Conservation (phyloP, 2,888 invertebrate genomes). For the Rotaria sp. region DNA sequence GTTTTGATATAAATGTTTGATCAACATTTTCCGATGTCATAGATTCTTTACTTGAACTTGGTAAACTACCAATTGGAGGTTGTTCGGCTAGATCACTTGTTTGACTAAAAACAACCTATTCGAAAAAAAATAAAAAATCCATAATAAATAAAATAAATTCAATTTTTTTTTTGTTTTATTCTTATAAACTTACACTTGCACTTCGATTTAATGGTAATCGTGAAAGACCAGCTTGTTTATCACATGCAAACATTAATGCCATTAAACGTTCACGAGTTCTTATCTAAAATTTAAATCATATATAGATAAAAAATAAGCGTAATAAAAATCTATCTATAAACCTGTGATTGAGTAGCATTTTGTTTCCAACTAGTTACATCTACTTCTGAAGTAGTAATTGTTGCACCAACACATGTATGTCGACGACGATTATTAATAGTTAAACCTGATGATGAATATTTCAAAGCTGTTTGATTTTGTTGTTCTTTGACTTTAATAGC, state of each 20-base stretch:
- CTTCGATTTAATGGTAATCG: slow-evolving; percentile 15
- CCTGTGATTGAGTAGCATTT: slow-evolving; percentile 27
- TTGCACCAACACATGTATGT: not conserved
- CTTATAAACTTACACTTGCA: not conserved
- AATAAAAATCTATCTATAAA: not conserved
- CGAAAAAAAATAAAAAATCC: not conserved
- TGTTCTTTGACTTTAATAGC: not conserved
- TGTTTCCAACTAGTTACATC: not conserved
- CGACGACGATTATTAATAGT: not conserved
- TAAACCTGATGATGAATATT: not conserved
- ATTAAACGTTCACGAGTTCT: not conserved
- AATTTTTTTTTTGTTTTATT: not conserved
- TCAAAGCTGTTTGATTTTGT: not conserved
- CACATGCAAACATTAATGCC: not conserved
- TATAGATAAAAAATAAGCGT: not conserved
- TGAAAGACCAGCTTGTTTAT: slow-evolving; percentile 14
- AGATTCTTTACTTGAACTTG: slow-evolving; percentile 12
- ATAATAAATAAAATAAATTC: not conserved
- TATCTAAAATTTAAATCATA: not conserved
- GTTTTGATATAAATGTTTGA: slow-evolving; percentile 4
- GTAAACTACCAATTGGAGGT: not conserved
- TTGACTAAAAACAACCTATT: slow-evolving; percentile 10
- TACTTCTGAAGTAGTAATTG: no score
- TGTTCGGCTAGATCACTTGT: slow-evolving; percentile 7
- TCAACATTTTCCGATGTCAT: not conserved